These are phyloP conservation scores for Schrankia costaestrigalis DNA, from an alignment of 2,888 invertebrate genomes.

Conservation along the genomic window DNA sequence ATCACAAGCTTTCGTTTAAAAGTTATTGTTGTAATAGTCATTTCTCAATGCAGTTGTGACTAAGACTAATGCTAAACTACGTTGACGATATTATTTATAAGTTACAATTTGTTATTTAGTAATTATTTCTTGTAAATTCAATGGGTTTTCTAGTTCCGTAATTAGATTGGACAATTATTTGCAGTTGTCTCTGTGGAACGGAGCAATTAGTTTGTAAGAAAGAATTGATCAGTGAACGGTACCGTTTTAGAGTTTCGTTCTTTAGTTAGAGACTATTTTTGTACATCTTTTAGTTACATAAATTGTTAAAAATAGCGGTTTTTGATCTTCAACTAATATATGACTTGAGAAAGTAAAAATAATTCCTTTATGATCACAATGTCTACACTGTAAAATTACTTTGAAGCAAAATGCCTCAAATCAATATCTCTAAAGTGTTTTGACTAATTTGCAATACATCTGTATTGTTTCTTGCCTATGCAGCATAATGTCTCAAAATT, in stretches of 20 bases:
- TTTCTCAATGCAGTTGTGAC: conserved; percentile 58
- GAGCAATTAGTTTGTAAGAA: conserved; percentile 12
- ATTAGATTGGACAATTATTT: conserved; percentile 19
- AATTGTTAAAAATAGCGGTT: no score
- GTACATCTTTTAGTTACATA: background rate
- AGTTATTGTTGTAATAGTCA: conserved; percentile 64
- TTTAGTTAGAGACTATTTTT: background rate
- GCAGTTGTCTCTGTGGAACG: conserved; percentile 6
- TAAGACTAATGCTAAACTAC: conserved; percentile 57
- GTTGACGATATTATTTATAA: conserved; percentile 49
- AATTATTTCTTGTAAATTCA: conserved; percentile 24
- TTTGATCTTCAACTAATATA: no score
- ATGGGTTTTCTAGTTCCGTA: conserved; percentile 24
- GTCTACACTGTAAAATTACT: no score
- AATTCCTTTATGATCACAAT: no score
- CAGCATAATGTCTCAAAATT: no score
- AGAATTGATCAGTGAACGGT: conserved; percentile 2
- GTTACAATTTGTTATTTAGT: conserved; percentile 42
- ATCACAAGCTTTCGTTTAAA: conserved; percentile 56
- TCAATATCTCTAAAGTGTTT: no score
- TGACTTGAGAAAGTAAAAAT: no score
- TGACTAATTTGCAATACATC: no score
- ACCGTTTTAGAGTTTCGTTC: background rate
- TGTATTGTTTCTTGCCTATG: no score
- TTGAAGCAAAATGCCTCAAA: no score